Conservation (phyloP, 2,797 vertebrate species). For the Taenioides sp. region DNA sequence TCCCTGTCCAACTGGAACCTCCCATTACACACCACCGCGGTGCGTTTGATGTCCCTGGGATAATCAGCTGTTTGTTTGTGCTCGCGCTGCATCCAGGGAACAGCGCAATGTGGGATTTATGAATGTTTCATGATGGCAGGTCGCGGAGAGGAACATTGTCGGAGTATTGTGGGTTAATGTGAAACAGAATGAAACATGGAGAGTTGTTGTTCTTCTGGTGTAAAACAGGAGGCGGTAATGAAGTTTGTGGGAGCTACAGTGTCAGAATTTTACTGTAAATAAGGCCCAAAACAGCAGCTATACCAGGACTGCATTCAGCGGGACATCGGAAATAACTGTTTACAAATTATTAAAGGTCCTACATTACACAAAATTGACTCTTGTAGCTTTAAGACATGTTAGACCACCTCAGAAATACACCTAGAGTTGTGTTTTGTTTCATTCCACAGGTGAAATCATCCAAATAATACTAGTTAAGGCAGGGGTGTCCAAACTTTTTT, state of each 20-base stretch:
- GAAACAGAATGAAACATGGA: conserved; percentile 10
- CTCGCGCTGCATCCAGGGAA: conserved; percentile 19
- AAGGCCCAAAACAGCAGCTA: background rate
- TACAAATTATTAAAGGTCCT: too few relatives aligned
- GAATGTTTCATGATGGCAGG: conserved; percentile 41
- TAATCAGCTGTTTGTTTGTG: conserved; percentile 46
- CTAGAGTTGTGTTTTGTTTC: too few relatives aligned
- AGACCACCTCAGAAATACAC: too few relatives aligned
- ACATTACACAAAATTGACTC: too few relatives aligned
- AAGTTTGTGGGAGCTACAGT: background rate
- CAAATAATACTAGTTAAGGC: too few relatives aligned
- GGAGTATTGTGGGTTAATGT: conserved; percentile 23
- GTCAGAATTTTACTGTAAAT: background rate
- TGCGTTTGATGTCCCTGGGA: conserved; percentile 30
- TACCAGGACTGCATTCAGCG: background rate
- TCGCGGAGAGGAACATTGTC: conserved; percentile 1
- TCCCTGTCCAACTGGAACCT: conserved; percentile 3
- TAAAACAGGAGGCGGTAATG: background rate
- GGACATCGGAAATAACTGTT: background rate
- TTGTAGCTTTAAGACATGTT: too few relatives aligned
- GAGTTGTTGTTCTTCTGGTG: background rate
- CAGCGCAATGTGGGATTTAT: conserved; percentile 28
- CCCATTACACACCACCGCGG: conserved; percentile 1
- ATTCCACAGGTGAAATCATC: too few relatives aligned
- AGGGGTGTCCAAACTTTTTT: too few relatives aligned